A percentile compares a stretch with the other conserved stretches of the same genome.
phyloP scores from a whole-genome alignment of 1,140 invertebrate species.

The Thaumetopoea pityocampa region DNA sequence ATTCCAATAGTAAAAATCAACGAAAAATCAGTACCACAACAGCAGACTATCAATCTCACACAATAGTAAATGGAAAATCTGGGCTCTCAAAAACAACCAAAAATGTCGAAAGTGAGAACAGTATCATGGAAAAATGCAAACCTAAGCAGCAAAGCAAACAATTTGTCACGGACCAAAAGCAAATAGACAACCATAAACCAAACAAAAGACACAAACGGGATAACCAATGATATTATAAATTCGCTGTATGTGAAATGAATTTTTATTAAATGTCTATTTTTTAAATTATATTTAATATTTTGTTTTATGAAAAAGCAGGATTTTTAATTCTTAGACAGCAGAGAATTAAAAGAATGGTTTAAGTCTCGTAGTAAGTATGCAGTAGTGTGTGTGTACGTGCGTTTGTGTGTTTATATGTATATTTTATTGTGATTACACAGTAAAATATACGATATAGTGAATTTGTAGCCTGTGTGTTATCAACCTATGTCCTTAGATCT shows the following conservation, averaged over 20 bases:
- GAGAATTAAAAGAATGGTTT: no score
- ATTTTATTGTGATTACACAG: no score
- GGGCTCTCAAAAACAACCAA: slow-evolving; percentile 13
- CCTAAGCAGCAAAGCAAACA: slow-evolving; percentile 38
- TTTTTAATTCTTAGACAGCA: no score
- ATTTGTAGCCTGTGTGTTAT: no score
- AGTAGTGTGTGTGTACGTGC: no score
- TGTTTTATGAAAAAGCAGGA: no score
- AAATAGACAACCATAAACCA: neutral
- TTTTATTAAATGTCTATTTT: slow-evolving; percentile 10
- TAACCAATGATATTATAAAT: slow-evolving; percentile 6
- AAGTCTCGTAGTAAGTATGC: no score
- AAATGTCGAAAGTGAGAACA: slow-evolving; percentile 26
- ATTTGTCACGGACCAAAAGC: slow-evolving; percentile 16
- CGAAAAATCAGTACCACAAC: slow-evolving; percentile 15
- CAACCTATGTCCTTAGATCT: no score
- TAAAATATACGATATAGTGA: no score
- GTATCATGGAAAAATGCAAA: slow-evolving; percentile 33
- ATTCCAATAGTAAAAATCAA: slow-evolving; percentile 16
- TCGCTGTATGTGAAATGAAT: neutral
- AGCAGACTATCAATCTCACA: slow-evolving; percentile 12
- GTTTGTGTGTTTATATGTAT: no score
- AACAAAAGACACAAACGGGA: slow-evolving; percentile 12
- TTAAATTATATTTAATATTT: slow-evolving; percentile 6
- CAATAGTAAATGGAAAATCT: slow-evolving; percentile 25